Conservation (phyloP, 2,888 invertebrate genomes). For the Lissonota sp. region DNA sequence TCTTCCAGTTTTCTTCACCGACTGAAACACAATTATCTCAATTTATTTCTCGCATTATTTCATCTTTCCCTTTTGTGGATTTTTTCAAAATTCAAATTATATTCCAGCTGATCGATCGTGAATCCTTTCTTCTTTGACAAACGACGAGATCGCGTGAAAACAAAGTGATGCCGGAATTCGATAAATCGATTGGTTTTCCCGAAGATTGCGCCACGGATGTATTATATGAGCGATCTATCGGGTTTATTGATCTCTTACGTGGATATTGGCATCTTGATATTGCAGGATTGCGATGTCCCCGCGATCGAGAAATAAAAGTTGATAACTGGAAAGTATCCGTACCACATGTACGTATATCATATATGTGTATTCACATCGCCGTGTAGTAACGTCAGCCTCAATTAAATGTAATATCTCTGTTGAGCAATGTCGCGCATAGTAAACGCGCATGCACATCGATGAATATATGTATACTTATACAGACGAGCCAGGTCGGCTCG, state of each 20-base stretch:
- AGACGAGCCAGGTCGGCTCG: neutral
- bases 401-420: slow-evolving; percentile 57
- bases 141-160: no score
- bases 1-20: slow-evolving; percentile 97
- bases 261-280: neutral
- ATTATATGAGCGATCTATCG: neutral
- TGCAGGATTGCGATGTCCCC: slow-evolving; percentile 10
- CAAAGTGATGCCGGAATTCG: neutral
- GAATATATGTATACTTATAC: no score
- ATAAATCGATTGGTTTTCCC: neutral
- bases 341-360: no score
- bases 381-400: slow-evolving; percentile 40
- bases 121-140: no score
- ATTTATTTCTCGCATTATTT: slow-evolving; percentile 3
- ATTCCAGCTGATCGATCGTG: no score
- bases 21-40: slow-evolving; percentile 87
- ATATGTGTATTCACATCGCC: slow-evolving; percentile 4
- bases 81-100: no score
- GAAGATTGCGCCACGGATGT: neutral
- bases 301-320: slow-evolving; percentile 24
- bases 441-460: slow-evolving; percentile 1
- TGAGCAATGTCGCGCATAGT: slow-evolving; percentile 49
- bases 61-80: no score
- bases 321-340: slow-evolving; percentile 31
- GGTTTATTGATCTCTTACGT: slow-evolving; percentile 10